Evolutionary conservation across 2,113 vertebrate species (phyloP), one percentile per base, ranked within the genome.

Genomic region (Microtus ochrogaster): DNA sequence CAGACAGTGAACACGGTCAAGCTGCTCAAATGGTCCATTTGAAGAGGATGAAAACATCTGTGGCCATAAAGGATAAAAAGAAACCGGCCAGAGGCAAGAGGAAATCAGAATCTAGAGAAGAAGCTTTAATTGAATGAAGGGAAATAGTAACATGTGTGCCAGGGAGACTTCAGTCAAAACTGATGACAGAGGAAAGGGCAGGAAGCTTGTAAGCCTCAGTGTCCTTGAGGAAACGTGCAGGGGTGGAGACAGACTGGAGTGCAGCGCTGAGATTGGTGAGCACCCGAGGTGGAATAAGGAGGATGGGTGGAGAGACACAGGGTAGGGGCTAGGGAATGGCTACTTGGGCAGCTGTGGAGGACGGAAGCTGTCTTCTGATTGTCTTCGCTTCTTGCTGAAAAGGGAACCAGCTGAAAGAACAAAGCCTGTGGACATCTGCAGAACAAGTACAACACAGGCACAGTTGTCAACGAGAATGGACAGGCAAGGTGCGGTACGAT

Each of bases 131-230:
- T 90, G 88, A 92, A 92, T 76, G 28, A 30, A 12, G 74, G 83
- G 91, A 96, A 95, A 93, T 83, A 78, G 77, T 68, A 81, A 89
- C 73, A 30, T 22, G 5, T 22, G 52, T 90, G 39, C 74, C 74
- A 36, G 52, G 68, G 63, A 89, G 49, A 73, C 82, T 87, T 66
- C 36, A 13, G 65, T 16, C 47, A 92, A 83, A 95, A 95, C 3
- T 70, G 70, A 78, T 26, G 61, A 26, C 11, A 61, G 0, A 26
- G 26, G 19, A 82, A 58, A 89, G 49, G 74, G 6, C 70, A 7
- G 58, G 26, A 66, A 26, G 36, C 16, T 28, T 44, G 66, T 47
- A 33, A 1, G 52, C 9, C 24, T 63, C 33, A 16, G 39, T 28
- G 83, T 70, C 83, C 84, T 81, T 70, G 66, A 76, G 16, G 68